Percentiles rank a stretch among this genome's conserved stretches.
Evolutionary conservation across 2,797 vertebrate species (phyloP).

Genomic region (Sandelia bainsii): DNA sequence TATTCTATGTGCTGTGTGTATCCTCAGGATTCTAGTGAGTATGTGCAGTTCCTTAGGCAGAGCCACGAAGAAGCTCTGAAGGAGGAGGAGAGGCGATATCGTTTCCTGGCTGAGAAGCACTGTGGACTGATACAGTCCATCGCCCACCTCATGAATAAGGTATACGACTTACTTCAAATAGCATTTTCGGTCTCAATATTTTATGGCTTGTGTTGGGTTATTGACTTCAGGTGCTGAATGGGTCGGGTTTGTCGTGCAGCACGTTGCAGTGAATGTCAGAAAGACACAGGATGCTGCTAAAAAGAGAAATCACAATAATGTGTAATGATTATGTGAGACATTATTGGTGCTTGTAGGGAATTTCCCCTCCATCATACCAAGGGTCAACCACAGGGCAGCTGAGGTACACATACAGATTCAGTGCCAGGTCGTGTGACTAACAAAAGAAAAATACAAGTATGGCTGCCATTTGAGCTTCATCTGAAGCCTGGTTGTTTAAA

Average conservation of each 20-base stretch:
- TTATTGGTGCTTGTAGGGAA: slow-evolving; percentile 5
- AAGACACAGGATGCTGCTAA: not conserved
- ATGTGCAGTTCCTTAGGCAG: slow-evolving; percentile 87
- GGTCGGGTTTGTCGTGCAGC: slow-evolving; percentile 5
- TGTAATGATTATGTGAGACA: slow-evolving; percentile 23
- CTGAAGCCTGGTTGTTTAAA: not conserved
- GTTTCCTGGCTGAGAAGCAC: slow-evolving; percentile 96
- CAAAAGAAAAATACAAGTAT: too few species aligned
- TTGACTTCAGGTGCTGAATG: not conserved
- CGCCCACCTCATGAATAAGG: slow-evolving; percentile 82
- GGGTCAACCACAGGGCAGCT: slow-evolving; percentile 3
- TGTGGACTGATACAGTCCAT: slow-evolving; percentile 79
- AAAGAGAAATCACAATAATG: slow-evolving; percentile 15
- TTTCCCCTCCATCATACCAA: not conserved
- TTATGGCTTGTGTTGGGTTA: slow-evolving; percentile 14
- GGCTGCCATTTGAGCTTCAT: too few species aligned
- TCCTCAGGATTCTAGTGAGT: slow-evolving; percentile 87
- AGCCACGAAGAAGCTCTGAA: slow-evolving; percentile 89
- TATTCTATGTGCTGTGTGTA: slow-evolving; percentile 8
- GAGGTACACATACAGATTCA: too few species aligned
- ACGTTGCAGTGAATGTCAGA: not conserved
- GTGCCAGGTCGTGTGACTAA: too few species aligned
- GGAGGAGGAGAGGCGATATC: slow-evolving; percentile 94
- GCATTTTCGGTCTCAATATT: slow-evolving; percentile 6
- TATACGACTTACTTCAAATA: slow-evolving; percentile 38